Evolutionary conservation across 92 coral and sea anemone genomes (phyloP).

Genomic region (Scolanthus callimorphus): DNA sequence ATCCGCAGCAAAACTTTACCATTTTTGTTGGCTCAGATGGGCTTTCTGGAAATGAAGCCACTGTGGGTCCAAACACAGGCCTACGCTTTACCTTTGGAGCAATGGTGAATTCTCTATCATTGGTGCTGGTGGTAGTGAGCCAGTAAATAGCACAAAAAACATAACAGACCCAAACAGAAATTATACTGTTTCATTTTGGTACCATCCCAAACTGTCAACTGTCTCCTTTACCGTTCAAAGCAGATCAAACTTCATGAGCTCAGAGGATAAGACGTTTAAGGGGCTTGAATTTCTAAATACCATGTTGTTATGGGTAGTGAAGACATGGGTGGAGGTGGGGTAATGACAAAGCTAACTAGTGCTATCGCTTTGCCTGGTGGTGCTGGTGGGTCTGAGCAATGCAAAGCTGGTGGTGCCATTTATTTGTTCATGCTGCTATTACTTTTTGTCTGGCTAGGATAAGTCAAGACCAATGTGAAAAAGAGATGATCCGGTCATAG

Average conservation of each 20-base stretch:
- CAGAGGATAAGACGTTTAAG: neutral
- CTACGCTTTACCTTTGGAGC: slow-evolving; percentile 4
- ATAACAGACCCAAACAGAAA: slow-evolving; percentile 10
- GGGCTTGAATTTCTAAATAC: neutral
- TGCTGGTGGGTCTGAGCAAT: too few relatives aligned
- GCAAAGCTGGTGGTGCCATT: too few relatives aligned
- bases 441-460: too few relatives aligned
- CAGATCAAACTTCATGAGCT: neutral
- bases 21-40: slow-evolving; percentile 17
- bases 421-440: too few relatives aligned
- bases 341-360: neutral
- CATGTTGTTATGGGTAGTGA: neutral
- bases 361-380: neutral
- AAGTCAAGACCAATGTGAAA: too few relatives aligned
- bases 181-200: neutral
- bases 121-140: slow-evolving; percentile 11
- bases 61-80: slow-evolving; percentile 6
- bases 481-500: too few relatives aligned
- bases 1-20: slow-evolving; percentile 13
- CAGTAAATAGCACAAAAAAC: neutral
- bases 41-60: neutral
- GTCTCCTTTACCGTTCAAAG: neutral
- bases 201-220: neutral
- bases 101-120: slow-evolving; percentile 9
- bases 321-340: neutral